phyloP scores from a whole-genome alignment of 1,140 invertebrate species.

The Acromyrmex echinatior region DNA sequence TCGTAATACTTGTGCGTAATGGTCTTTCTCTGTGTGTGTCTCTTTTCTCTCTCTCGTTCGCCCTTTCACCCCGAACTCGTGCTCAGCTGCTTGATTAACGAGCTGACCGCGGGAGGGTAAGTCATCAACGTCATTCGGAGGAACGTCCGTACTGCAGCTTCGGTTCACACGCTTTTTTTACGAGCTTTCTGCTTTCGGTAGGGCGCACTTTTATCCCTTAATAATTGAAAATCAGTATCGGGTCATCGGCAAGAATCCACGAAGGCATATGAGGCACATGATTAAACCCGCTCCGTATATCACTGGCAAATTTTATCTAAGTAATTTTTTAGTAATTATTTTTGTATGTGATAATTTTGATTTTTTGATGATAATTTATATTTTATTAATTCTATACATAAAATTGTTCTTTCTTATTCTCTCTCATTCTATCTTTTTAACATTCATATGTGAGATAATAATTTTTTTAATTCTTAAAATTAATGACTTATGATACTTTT shows the following conservation, averaged over 20 bases:
- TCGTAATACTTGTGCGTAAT: constrained; percentile 83
- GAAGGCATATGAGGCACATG: constrained; percentile 44
- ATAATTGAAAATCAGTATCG: constrained; percentile 64
- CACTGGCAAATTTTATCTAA: neutral
- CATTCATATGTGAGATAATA: neutral
- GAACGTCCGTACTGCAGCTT: constrained; percentile 75
- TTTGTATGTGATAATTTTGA: neutral
- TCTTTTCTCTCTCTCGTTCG: constrained; percentile 88
- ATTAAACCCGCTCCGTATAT: constrained; percentile 9
- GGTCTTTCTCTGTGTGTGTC: constrained; percentile 87
- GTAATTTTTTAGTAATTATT: neutral
- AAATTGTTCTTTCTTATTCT: neutral
- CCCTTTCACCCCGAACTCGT: constrained; percentile 89
- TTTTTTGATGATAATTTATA: neutral
- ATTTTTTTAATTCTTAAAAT: neutral
- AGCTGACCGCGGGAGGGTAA: constrained; percentile 94
- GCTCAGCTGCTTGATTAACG: constrained; percentile 94
- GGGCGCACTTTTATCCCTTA: constrained; percentile 72
- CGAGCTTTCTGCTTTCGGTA: constrained; percentile 75
- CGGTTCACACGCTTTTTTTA: constrained; percentile 77
- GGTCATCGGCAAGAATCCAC: constrained; percentile 66
- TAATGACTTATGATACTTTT: neutral
- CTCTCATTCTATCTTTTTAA: neutral
- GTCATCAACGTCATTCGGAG: constrained; percentile 85
- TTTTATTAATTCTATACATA: neutral